phyloP scores from a whole-genome alignment of 2,888 invertebrate species.

The Matsumyia berberina region DNA sequence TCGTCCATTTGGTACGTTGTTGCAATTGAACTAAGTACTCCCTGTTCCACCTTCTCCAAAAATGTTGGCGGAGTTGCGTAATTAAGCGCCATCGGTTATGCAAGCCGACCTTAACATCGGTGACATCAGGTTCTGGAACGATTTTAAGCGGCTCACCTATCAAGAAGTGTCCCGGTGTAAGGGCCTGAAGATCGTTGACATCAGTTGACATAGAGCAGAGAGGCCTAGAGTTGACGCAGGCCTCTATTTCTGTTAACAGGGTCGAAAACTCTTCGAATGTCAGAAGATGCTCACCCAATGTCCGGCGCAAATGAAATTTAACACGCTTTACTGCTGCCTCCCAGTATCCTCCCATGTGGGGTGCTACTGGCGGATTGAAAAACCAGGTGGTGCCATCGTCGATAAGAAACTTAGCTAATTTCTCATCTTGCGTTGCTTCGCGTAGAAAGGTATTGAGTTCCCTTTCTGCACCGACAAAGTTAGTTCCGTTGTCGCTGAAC shows the following conservation, averaged over 20 bases:
- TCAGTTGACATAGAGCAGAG: conserved; percentile 5
- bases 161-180: conserved; percentile 15
- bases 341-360: conserved; percentile 32
- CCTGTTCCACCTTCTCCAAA: not conserved
- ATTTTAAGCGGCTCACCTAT: conserved; percentile 18
- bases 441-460: not conserved
- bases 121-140: too few species aligned
- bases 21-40: not conserved
- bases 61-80: too few species aligned
- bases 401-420: not conserved
- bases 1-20: conserved; percentile 5
- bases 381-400: conserved; percentile 12
- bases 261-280: conserved; percentile 11
- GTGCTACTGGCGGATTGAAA: conserved; percentile 29
- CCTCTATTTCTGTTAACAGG: conserved; percentile 13
- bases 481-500: conserved; percentile 17
- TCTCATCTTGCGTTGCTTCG: not conserved
- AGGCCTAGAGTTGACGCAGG: conserved; percentile 32
- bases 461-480: conserved; percentile 23
- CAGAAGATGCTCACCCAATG: not conserved
- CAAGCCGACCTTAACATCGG: too few species aligned
- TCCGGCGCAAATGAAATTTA: conserved; percentile 16
- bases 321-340: conserved; percentile 30
- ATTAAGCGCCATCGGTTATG: too few species aligned
- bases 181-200: not conserved